These are phyloP conservation scores for Xestia rhomboidea DNA, from an alignment of 2,888 invertebrate genomes.

Conservation along the genomic window DNA sequence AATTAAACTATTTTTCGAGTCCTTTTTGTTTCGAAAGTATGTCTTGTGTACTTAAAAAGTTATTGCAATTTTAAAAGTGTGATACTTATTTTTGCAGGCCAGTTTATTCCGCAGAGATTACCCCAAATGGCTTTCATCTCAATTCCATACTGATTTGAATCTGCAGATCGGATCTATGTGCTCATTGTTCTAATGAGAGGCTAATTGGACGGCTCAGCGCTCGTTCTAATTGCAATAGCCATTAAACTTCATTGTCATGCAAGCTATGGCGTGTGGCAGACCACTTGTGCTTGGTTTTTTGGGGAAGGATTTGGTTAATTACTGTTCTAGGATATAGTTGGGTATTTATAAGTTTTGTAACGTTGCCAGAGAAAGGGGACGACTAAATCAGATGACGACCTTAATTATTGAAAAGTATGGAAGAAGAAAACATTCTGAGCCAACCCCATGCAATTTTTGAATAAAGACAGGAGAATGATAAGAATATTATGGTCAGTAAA, in stretches of 20 bases:
- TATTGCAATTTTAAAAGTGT: too few relatives aligned
- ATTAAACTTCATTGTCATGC: conserved; percentile 68
- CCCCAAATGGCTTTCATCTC: conserved; percentile 46
- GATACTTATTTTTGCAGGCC: too few relatives aligned
- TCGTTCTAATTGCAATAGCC: conserved; percentile 60
- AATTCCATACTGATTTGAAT: conserved; percentile 55
- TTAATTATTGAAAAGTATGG: neutral
- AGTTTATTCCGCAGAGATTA: conserved; percentile 35
- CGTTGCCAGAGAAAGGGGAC: neutral
- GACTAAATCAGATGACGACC: neutral
- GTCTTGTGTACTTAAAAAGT: too few relatives aligned
- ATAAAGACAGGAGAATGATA: too few relatives aligned
- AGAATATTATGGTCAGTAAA: too few relatives aligned
- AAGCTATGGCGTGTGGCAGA: conserved; percentile 31
- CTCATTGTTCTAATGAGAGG: conserved; percentile 61
- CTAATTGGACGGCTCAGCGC: conserved; percentile 63
- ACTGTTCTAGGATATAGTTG: conserved; percentile 12
- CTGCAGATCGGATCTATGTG: conserved; percentile 53
- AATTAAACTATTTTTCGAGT: too few relatives aligned
- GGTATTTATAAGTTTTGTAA: neutral
- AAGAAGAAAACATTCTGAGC: neutral
- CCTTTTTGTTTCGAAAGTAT: too few relatives aligned
- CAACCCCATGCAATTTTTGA: neutral
- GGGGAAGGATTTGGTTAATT: conserved; percentile 21
- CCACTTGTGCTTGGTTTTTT: conserved; percentile 49